Evolutionary conservation across 2,113 vertebrate species (phyloP).

Genomic region (Pseudopodoces humilis): DNA sequence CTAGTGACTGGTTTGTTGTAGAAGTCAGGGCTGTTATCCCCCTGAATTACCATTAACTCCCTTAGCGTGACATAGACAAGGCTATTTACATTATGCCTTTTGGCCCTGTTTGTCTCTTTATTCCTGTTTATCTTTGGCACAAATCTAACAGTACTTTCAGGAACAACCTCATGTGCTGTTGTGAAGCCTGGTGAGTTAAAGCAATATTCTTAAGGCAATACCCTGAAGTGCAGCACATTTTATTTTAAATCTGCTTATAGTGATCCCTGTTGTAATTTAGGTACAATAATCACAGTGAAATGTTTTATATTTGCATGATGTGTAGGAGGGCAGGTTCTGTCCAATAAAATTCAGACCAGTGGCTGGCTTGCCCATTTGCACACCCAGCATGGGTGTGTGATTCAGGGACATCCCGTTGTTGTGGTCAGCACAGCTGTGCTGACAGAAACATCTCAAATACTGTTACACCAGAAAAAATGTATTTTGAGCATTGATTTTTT

Average conservation of each 20-base stretch:
- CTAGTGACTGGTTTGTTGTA: neutral
- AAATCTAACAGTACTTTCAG: neutral
- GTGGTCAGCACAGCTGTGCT: neutral
- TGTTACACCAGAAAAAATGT: accelerated
- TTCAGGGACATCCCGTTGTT: neutral
- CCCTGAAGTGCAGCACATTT: neutral
- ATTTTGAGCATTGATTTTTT: neutral
- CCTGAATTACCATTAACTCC: neutral
- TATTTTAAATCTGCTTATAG: neutral
- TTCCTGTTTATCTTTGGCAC: neutral
- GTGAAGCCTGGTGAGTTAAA: neutral
- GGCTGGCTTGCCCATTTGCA: neutral
- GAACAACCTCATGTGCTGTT: neutral
- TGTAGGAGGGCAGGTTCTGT: neutral
- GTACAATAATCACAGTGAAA: neutral
- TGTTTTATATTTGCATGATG: neutral
- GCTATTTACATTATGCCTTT: neutral
- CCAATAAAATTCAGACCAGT: neutral
- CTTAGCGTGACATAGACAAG: neutral
- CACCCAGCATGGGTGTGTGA: neutral
- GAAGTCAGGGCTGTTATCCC: neutral
- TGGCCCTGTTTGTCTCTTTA: neutral
- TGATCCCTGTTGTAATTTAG: neutral
- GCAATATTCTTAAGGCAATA: neutral
- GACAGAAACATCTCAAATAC: neutral